Base-by-base conservation (phyloP, 2,113 vertebrate species). In the Leucosticte australis region DNA sequence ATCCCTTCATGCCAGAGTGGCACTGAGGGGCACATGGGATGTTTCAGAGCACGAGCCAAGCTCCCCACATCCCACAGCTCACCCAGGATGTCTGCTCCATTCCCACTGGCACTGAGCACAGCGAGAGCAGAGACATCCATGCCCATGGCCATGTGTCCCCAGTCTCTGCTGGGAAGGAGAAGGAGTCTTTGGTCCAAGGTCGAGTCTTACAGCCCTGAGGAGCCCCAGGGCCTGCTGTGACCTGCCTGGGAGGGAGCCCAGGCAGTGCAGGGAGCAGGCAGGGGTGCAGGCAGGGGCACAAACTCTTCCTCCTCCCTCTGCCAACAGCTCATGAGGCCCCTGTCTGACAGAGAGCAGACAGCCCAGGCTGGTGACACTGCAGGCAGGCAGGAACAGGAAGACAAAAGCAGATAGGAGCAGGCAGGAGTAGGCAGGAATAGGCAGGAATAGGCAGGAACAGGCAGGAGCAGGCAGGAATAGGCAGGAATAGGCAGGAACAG, bases 161-260 rank as follows among this genome's bases (percentile, higher is more conserved):
- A 39, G 33, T 11, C 28, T 15, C 37, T 0, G 1, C 62, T 44
- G 62, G 30, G 52, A 67, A 47, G 1, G 19, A 7, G 9, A 26
- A 87, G 11, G 13, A 71, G 53, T 37, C 53, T 81, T 59, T 67
- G 68, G 24, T 50, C 9, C 2, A 4, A 17, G 46, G 37, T 27
- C 0, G 0, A 85, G 55, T 4, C n/a, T 56, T 12, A 24, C 0
- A 10, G 0, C 26, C 21, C 28, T 1, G 20, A 68, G 76, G 62
- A 71, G 37, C 14, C 7, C 30, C 42, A 31, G 37, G 23, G 14
- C 11, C 35, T 0, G 2, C 44, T 39, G 49, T 49, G 55, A 59
- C 21, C n/a, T 60, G 50, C 13, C 20, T 49, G 9, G 22, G 62
- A 74, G 55, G 18, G 55, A 76, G 21, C 13, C 9, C 67, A 80